A percentile compares a stretch with the other conserved stretches of the same genome.
These are phyloP conservation scores for Steatornis caripensis DNA, from an alignment of 2,113 vertebrate species.

Conservation along the genomic window DNA sequence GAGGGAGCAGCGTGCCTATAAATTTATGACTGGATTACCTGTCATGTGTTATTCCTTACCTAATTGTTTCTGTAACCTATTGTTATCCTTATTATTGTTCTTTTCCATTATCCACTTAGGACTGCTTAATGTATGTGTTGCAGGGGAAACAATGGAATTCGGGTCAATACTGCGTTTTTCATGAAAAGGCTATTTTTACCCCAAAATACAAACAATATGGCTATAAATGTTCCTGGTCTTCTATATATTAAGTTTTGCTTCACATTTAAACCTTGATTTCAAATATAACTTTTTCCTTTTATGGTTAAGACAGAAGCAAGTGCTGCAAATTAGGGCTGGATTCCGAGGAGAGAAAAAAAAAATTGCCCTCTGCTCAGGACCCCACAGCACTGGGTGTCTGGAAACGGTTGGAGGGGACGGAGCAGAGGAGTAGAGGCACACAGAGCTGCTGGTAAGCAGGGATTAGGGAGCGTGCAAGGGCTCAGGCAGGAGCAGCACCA, in stretches of 20 bases:
- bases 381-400: background rate
- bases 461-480: background rate
- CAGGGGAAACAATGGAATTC: conserved; percentile 9
- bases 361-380: background rate
- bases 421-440: background rate
- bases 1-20: conserved; percentile 58
- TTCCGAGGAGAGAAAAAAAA: background rate
- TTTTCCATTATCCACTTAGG: conserved; percentile 63
- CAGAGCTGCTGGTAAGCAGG: background rate
- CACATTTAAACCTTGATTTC: background rate
- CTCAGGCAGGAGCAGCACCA: background rate
- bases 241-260: background rate
- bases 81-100: conserved; percentile 65
- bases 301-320: background rate
- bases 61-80: conserved; percentile 71
- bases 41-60: conserved; percentile 63
- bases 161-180: background rate
- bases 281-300: background rate
- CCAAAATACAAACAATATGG: conserved; percentile 17
- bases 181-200: background rate
- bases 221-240: background rate
- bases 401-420: background rate
- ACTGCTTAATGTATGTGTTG: conserved; percentile 27
- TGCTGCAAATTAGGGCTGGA: background rate
- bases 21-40: conserved; percentile 66